Evolutionary conservation across 2,113 vertebrate genomes (phyloP), one percentile per base, ranked within the genome.

Genomic region (Pardalotus punctatus): DNA sequence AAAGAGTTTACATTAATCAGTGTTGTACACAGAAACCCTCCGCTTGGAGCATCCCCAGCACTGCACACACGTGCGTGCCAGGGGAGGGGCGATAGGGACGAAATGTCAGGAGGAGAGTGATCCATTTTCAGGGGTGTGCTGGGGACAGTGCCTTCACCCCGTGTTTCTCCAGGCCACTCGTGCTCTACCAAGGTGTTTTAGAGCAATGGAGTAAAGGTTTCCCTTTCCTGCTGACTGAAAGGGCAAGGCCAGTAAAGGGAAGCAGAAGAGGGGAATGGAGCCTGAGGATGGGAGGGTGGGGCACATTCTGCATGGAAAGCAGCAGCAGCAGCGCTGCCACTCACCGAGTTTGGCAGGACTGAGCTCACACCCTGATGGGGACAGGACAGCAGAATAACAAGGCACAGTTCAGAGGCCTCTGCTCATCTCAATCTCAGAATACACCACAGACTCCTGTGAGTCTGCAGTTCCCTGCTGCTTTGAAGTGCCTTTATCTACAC

Each of bases 291-390:
- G 35, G 51, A 38, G 36, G 19, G 12, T 3, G 7, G 31, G 31
- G 47, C 1, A 1, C 2, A 0, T 19, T 21, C 8, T 18, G 56
- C 45, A 7, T 2, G 17, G 62, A 11, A 8, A 23, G 23, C 56
- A 50, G 10, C n/a, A 45, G 33, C 51, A 13, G 62, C 35, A 17
- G n/a, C n/a, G n/a, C 23, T 43, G n/a, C 50, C 28, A 13, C 33
- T 35, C 24, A 4, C 0, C 16, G 69, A 21, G 14, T 43, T 42
- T 13, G 60, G 45, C 43, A 48, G 47, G 47, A 43, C 33, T 45
- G 48, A 10, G 61, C 35, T 72, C 79, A 36, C 43, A 54, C 11
- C 76, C 40, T n/a, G 47, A 47, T 23, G n/a, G n/a, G 1, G 0
- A 5, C 61, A 72, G 53, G 7, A 36, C 29, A 48, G 64, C 35